A percentile compares a stretch with the other conserved stretches of the same genome.
phyloP scores from a whole-genome alignment of 1,140 invertebrate genomes.

The Antheraea pernyi region DNA sequence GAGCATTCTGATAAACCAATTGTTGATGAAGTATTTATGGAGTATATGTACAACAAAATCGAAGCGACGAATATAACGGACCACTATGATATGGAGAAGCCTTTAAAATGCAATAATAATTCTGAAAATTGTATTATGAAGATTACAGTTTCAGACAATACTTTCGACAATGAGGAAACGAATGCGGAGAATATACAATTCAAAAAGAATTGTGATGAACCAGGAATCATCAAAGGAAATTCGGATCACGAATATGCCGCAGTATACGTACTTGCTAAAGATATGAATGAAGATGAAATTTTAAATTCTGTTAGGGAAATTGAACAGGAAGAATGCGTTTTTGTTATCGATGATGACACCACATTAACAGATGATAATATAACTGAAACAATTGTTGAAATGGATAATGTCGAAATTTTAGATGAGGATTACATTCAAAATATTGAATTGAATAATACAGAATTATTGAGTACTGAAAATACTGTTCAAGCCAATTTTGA shows the following conservation, averaged over 20 bases:
- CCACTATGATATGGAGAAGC: neutral
- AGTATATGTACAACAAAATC: too few relatives aligned
- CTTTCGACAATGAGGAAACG: neutral
- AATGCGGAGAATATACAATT: neutral
- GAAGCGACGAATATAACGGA: neutral
- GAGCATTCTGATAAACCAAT: too few relatives aligned
- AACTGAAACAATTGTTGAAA: neutral
- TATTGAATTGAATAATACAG: neutral
- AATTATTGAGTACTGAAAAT: neutral
- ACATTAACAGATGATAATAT: neutral
- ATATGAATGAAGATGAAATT: neutral
- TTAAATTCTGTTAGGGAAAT: neutral
- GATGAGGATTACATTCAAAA: neutral
- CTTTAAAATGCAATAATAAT: neutral
- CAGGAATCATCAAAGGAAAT: conserved; percentile 1
- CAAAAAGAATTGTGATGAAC: neutral
- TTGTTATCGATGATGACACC: neutral
- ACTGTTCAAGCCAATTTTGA: neutral
- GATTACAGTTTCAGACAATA: neutral
- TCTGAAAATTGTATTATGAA: neutral
- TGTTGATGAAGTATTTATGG: too few relatives aligned
- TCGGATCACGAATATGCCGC: neutral
- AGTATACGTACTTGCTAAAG: neutral
- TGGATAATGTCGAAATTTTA: neutral
- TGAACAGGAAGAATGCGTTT: neutral